Base-by-base conservation (phyloP, 2,888 invertebrate genomes). In the Abrostola tripartita region DNA sequence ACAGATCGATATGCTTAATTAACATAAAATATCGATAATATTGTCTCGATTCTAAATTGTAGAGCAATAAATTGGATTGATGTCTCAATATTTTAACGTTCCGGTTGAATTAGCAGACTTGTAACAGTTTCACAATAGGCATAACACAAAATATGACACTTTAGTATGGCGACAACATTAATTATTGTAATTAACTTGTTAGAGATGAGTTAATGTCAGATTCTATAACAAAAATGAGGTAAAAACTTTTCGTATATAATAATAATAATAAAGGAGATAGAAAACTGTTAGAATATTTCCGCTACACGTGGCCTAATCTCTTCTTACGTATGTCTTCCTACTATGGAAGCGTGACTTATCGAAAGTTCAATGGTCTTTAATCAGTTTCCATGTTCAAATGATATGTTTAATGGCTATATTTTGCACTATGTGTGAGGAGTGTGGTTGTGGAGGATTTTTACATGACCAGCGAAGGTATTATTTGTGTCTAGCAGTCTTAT, bases 31-130 rank as follows among this genome's bases (percentile, higher is more conserved):
- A 78, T 65, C 81, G 71, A 86, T 88, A 81, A 82, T 61, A 73
- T 79, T 83, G 82, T 82, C 81, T 81, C 69, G 76, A 81, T 73
- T 69, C 80, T 85, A 81, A 84, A 79, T 84, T 85, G 87, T 84
- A 76, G 78, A 71, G 65, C 71, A 79, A 88, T 88, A 88, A 87
- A 88, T 88, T 75, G 68, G 69, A 78, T 84, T 83, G 83, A 88
- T 86, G 85, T 86, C 88, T 88, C 76, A 71, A 85, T 87, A 79
- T 78, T 78, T 69, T 78, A 79, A 81, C 60, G 78, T 78, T 74
- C 78, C 74, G 69, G 70, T 73, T 63, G 70, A 68, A 74, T 79
- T 77, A 73, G 68, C 65, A 61, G 56, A 68, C 66, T 70, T 63
- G 68, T 76, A 66, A 65, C 51, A 51, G 58, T 71, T 79, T 74